Evolutionary conservation across 1,140 invertebrate genomes (phyloP), one percentile per base, ranked within the genome.

Genomic region (Trichonephila clavata): DNA sequence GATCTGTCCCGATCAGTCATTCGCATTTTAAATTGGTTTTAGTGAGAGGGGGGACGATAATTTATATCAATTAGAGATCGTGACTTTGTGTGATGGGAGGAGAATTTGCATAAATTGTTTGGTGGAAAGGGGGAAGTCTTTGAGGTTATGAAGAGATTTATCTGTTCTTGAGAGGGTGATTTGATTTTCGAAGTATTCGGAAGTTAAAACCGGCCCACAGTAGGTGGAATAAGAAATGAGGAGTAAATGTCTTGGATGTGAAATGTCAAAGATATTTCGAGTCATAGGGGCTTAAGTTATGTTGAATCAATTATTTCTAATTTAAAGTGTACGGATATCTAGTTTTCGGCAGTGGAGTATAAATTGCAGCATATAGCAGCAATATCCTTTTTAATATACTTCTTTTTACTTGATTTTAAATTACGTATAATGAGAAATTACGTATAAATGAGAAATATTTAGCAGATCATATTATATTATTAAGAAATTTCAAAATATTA

Each of bases 31-130:
- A 77, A 77, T 77, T 27, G 61, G 61, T 50, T 50, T 50, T 50
- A 50, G 10, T 7, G 32, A 13, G 39, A 10, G 14, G 24, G 13
- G 13, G 32, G 32, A 71, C 39, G 39, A 71, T 71, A 63, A 88
- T 88, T 88, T 88, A 71, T 88, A 68, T 88, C 86, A 88, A 88
- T 88, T 88, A 88, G 63, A 21, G 43, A 68, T 88, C 63, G 39
- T 21, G 24, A 71, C 63, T 88, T 88, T 71, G 63, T 71, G 24
- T 63, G 57, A 59, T 21, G 32, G 60, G 32, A 63, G 20, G 18
- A 32, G 59, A 63, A 88, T 88, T 88, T 71, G 84, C 61, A 88
- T 71, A 71, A 88, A 68, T 88, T 20, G 86, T n/a, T 77, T 88
- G 61, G 2, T 39, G 2, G 32, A 39, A 39, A 39, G 7, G 61